These are phyloP conservation scores for Nyleta sp. DNA, from an alignment of 2,888 invertebrate species.

Conservation along the genomic window DNA sequence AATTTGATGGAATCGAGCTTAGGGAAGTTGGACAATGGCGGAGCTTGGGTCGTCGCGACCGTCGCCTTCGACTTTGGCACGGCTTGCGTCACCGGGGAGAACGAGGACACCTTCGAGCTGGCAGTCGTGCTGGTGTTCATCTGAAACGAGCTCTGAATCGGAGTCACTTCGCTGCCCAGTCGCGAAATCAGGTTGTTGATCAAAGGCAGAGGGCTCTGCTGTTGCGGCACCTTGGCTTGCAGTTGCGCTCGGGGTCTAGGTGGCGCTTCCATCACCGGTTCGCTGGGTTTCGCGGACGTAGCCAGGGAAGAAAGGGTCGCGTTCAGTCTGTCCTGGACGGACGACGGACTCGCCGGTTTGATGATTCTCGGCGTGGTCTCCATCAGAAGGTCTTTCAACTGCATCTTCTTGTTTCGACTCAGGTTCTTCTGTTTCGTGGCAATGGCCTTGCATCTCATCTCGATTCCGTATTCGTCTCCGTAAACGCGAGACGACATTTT, in stretches of 20 bases:
- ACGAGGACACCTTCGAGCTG: conserved; percentile 54
- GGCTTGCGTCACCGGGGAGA: conserved; percentile 46
- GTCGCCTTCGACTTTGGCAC: conserved; percentile 25
- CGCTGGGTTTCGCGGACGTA: conserved; percentile 56
- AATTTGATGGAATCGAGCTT: conserved; percentile 60
- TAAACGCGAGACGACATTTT: conserved; percentile 63
- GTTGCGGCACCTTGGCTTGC: conserved; percentile 46
- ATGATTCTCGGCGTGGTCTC: conserved; percentile 73
- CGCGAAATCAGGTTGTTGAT: conserved; percentile 79
- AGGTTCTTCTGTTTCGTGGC: conserved; percentile 74
- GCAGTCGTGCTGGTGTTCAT: conserved; percentile 46
- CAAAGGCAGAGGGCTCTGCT: conserved; percentile 76
- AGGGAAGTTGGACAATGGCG: conserved; percentile 37
- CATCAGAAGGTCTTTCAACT: conserved; percentile 73
- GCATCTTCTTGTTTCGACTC: conserved; percentile 73
- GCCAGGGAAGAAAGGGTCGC: conserved; percentile 77
- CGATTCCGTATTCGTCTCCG: conserved; percentile 73
- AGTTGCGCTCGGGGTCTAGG: neutral
- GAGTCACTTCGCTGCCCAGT: conserved; percentile 67
- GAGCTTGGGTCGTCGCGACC: conserved; percentile 10
- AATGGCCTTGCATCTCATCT: conserved; percentile 76
- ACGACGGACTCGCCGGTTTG: conserved; percentile 74
- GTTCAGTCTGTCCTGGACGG: conserved; percentile 76
- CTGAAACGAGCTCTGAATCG: conserved; percentile 56
- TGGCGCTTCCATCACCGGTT: conserved; percentile 54